Evolutionary conservation across 1,140 invertebrate genomes (phyloP), one percentile per base, ranked within the genome.

Genomic region (Philotrypesis tridentata): DNA sequence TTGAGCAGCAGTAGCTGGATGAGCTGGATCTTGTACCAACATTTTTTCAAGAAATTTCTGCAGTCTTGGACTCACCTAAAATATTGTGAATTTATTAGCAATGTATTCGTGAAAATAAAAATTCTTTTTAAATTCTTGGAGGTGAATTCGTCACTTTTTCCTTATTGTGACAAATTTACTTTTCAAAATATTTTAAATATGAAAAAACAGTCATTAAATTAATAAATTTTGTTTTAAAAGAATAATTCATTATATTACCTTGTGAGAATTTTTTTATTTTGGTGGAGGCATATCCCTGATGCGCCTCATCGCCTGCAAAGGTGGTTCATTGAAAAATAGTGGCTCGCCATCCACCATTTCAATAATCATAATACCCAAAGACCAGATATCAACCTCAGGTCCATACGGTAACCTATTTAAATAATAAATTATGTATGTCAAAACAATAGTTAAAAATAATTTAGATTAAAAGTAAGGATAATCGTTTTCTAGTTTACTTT

Each of bases 331-430:
- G 92, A 99, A 99, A 92, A 99, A 99, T 0, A 98, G 98, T 65
- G 99, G 99, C 92, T 99, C 99, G 0, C 98, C 98, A 91, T 99
- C 98, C 0, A 99, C 97, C 98, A 99, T 99, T 92, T 99, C 98
- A 77, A 98, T 98, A 14, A 98, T 96, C 98, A 98, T 99, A 76
- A 99, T 98, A 79, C 97, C 98, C 85, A 99, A 92, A 23, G 97
- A 99, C 98, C 98, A 99, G 85, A 99, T 98, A 89, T 99, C 98
- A 75, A 99, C 98, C 93, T 99, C 98, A 6, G 98, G 98, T 12
- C 98, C 98, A 92, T 99, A 99, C 0, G 98, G 98, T 85, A 99
- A 93, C 86, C 90, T 91, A 40, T 37, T 67, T 25, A 60, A 76
- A 75, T 17, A 43, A 79, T 29, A 25, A 63, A 71, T 75, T 61